Evolutionary conservation across 2,797 vertebrate species (phyloP), one percentile per base, ranked within the genome.

Genomic region (Tangara arthus): DNA sequence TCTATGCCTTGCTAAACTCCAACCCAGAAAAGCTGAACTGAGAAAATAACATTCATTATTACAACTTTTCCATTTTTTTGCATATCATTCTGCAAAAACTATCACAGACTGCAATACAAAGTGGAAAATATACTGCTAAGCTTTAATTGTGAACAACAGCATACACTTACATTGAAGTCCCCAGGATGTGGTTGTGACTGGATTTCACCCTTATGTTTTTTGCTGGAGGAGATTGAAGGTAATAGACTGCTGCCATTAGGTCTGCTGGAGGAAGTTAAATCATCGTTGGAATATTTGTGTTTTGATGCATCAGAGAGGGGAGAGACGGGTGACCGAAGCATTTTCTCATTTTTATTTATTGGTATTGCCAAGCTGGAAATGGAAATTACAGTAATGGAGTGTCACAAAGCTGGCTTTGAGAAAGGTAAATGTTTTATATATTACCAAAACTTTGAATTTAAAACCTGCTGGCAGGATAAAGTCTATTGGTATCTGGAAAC

Each of bases 331-430:
- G 99, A 99, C 91, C 98, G 95, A 37, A 99, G 98, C 94, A 98
- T 97, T 97, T 97, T 98, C 96, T 99, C 99, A 97, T 96, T 98
- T 97, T 98, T 99, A 97, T 98, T 98, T 97, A 98, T 98, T 97
- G 98, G 96, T 94, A 97, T 97, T 97, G 98, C 97, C 97, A 97
- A 97, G 96, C 98, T 98, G 96, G 90, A 98, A 98, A 96, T 97
- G 94, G 94, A 98, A 98, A 97, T 97, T 93, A 96, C 60, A 97
- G 95, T 95, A 96, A 97, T 87, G 88, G 94, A 95, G 92, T 85
- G 89, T 97, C 96, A 97, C 87, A 96, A 94, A 91, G 93, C 92
- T 90, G 87, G 90, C 83, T 95, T 93, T 83, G 78, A 96, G 86
- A 90, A 96, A 96, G 91, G 96, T 89, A 94, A 94, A 94, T 89